Percentiles rank a stretch among this genome's conserved stretches.
Evolutionary conservation across 2,113 vertebrate genomes (phyloP).

Genomic region (Sander lucioperca): DNA sequence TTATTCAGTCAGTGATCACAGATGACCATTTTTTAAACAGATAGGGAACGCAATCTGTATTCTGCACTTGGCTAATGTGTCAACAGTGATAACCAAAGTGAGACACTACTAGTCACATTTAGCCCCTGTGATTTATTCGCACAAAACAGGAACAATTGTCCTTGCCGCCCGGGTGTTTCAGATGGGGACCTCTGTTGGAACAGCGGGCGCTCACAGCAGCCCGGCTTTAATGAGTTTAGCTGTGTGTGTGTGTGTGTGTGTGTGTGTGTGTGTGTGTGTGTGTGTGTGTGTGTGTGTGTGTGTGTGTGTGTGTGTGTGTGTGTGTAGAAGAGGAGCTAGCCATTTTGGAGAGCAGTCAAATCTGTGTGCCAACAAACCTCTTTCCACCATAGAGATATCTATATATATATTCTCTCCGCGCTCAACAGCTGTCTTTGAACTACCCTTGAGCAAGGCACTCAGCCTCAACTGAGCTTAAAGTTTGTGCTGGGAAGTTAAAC

Average conservation of each 20-base stretch:
- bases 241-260: neutral
- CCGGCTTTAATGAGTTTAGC: slow-evolving; percentile 58
- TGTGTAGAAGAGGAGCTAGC: slow-evolving; percentile 5
- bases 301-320: slow-evolving; percentile 9
- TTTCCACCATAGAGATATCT: neutral
- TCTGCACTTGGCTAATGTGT: slow-evolving; percentile 56
- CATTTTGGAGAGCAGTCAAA: slow-evolving; percentile 47
- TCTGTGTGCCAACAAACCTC: neutral
- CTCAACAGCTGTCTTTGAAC: neutral
- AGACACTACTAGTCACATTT: slow-evolving; percentile 59
- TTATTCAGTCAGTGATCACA: slow-evolving; percentile 31
- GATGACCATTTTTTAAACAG: slow-evolving; percentile 23
- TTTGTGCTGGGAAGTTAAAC: neutral
- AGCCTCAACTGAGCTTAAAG: neutral
- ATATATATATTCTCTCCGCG: neutral
- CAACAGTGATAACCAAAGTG: slow-evolving; percentile 69
- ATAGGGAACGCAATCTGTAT: slow-evolving; percentile 49
- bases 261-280: neutral
- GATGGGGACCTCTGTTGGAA: slow-evolving; percentile 58
- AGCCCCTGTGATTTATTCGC: slow-evolving; percentile 74
- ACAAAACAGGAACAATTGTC: slow-evolving; percentile 73
- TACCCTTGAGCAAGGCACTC: slow-evolving; percentile 28
- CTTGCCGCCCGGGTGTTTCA: slow-evolving; percentile 61
- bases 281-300: neutral
- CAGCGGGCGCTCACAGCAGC: slow-evolving; percentile 40